Evolutionary conservation across 2,113 vertebrate species (phyloP).

Genomic region (Verasper variegatus): DNA sequence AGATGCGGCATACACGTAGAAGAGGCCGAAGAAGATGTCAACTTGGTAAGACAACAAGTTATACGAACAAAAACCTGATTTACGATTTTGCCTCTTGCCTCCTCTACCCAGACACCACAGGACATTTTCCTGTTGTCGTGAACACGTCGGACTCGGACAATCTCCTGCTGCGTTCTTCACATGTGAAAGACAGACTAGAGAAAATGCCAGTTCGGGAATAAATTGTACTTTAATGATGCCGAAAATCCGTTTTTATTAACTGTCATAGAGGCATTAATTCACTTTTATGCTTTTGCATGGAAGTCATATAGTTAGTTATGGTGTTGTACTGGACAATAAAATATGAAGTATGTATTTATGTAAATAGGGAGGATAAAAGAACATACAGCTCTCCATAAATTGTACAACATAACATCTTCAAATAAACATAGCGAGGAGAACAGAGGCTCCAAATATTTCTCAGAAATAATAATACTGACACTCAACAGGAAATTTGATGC

Average conservation of each 20-base stretch:
- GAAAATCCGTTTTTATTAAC: neutral
- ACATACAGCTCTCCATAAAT: too few species aligned
- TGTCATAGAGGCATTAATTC: neutral
- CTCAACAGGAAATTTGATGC: conserved; percentile 10
- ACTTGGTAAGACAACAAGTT: too few species aligned
- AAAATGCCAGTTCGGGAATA: neutral
- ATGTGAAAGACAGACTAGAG: too few species aligned
- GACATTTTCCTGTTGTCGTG: too few species aligned
- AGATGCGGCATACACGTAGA: too few species aligned
- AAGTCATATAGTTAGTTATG: neutral
- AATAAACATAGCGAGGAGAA: neutral
- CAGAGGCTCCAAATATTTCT: neutral
- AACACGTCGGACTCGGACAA: too few species aligned
- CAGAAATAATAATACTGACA: neutral
- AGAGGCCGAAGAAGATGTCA: too few species aligned
- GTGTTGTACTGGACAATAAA: neutral
- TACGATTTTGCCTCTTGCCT: too few species aligned
- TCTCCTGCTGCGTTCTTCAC: too few species aligned
- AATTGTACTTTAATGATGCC: neutral
- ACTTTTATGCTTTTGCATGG: neutral
- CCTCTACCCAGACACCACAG: too few species aligned
- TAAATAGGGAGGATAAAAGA: neutral
- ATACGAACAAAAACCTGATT: too few species aligned
- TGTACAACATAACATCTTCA: neutral
- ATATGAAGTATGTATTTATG: neutral